Evolutionary conservation across 2,797 vertebrate species (phyloP).

Genomic region (Anas flavirostris): DNA sequence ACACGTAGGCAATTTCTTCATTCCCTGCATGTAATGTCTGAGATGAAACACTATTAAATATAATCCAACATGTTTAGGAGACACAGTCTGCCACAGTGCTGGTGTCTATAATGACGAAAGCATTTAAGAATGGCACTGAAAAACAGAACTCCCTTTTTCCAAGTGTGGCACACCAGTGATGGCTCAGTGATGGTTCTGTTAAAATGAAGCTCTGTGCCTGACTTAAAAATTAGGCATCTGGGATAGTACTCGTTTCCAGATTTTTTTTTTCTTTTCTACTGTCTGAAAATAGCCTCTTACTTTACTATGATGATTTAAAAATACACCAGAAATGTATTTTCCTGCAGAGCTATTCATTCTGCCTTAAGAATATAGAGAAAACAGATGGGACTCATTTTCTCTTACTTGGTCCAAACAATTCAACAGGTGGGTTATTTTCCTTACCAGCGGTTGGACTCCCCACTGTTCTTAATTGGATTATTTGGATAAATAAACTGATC

Average conservation of each 20-base stretch:
- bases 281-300: background rate
- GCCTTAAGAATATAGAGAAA: slow-evolving; percentile 22
- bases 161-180: background rate
- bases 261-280: background rate
- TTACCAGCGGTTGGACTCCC: slow-evolving; percentile 5
- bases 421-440: slow-evolving; percentile 36
- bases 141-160: background rate
- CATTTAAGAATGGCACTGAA: background rate
- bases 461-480: slow-evolving; percentile 19
- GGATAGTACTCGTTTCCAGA: background rate
- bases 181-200: background rate
- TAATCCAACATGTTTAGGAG: slow-evolving; percentile 14
- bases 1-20: background rate
- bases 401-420: slow-evolving; percentile 22
- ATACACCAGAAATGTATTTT: slow-evolving; percentile 29
- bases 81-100: background rate
- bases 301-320: background rate
- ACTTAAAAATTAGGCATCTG: slow-evolving; percentile 18
- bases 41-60: background rate
- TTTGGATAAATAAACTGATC: slow-evolving; percentile 47
- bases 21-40: background rate
- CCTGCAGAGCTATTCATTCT: background rate
- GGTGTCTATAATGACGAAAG: background rate
- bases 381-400: background rate
- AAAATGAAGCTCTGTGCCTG: background rate